These are phyloP conservation scores for Gnathonemus longibarbis DNA, from an alignment of 2,113 vertebrate species.

Conservation along the genomic window DNA sequence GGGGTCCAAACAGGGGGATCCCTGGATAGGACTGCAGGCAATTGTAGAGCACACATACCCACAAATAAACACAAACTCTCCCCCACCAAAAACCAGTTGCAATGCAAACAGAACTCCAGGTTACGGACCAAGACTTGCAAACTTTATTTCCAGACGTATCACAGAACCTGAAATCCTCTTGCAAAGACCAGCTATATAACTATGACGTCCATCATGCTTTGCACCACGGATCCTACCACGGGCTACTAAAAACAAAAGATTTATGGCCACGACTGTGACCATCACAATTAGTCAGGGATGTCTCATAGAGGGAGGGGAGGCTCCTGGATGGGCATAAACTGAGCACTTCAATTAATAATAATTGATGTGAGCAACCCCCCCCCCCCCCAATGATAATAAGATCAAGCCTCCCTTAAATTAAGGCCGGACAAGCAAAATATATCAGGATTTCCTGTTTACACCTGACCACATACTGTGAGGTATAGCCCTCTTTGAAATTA, in stretches of 20 bases:
- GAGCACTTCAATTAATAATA: slow-evolving; percentile 1
- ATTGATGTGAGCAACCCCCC: not conserved
- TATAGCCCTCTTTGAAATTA: not conserved
- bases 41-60: not conserved
- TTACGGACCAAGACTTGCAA: not conserved
- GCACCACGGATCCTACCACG: not conserved
- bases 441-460: not conserved
- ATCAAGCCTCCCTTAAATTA: not conserved
- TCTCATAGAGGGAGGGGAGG: not conserved
- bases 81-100: not conserved
- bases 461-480: not conserved
- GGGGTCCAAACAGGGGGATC: not conserved
- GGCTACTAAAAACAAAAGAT: not conserved
- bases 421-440: not conserved
- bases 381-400: not conserved
- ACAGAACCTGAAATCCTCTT: not conserved
- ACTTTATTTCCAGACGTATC: not conserved
- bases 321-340: not conserved
- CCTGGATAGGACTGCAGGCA: not conserved
- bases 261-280: not conserved
- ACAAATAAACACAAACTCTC: not conserved
- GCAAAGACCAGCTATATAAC: not conserved
- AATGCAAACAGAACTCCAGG: not conserved
- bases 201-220: not conserved
- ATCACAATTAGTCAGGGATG: not conserved